Conservation (phyloP, 2,888 invertebrate genomes). For the Seira ritae region DNA sequence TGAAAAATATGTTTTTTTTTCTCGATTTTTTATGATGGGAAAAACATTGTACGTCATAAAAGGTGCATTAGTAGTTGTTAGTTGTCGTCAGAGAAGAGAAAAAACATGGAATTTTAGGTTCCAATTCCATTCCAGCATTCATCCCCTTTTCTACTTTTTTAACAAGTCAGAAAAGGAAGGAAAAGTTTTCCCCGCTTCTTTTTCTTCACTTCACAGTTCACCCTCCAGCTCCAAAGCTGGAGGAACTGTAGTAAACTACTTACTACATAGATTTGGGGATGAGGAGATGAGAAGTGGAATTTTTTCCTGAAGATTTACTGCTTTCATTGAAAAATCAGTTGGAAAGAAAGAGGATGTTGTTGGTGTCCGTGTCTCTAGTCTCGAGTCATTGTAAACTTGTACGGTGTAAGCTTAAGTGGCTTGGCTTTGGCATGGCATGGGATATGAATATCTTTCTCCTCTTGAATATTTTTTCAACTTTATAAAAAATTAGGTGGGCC, state of each 20-base stretch:
- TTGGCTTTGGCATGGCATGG: not conserved
- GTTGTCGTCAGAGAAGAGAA: constrained; percentile 59
- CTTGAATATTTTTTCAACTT: constrained; percentile 26
- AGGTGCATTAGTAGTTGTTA: constrained; percentile 63
- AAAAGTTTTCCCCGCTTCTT: constrained; percentile 31
- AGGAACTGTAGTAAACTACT: too few relatives aligned
- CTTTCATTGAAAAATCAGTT: constrained; percentile 63
- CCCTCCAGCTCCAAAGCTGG: too few relatives aligned
- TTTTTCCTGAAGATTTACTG: constrained; percentile 61
- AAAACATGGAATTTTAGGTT: too few relatives aligned
- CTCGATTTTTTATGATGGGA: constrained; percentile 10
- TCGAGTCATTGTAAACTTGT: constrained; percentile 9
- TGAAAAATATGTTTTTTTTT: too few relatives aligned
- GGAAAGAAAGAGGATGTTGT: constrained; percentile 46
- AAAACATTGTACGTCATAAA: constrained; percentile 58
- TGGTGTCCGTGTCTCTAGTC: constrained; percentile 48
- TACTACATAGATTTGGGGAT: too few relatives aligned
- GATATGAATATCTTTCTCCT: constrained; percentile 16
- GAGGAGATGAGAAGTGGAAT: constrained; percentile 39
- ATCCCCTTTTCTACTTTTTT: constrained; percentile 41
- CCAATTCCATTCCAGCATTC: too few relatives aligned
- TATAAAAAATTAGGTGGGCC: constrained; percentile 57
- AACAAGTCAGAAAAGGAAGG: not conserved
- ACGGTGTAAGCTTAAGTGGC: constrained; percentile 25
- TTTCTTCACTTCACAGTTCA: not conserved